Base-by-base conservation (phyloP, 2,888 invertebrate species). In the Isoperla grammatica region DNA sequence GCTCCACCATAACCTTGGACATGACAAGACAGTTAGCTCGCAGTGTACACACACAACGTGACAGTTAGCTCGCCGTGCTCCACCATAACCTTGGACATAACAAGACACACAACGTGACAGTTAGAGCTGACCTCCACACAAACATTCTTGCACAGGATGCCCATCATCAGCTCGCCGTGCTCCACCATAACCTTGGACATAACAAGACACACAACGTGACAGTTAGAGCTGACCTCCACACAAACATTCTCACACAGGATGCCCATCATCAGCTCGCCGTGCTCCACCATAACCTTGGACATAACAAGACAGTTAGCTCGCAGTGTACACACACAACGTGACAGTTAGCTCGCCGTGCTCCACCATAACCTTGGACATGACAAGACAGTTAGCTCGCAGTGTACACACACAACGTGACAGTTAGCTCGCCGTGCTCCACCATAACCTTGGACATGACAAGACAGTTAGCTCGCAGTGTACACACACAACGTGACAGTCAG, bases 181-280 rank as follows among this genome's bases (percentile, higher is more conserved):
- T 99, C 99, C 55, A 99, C 96, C 79, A 98, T 86, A 61, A 96
- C 91, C 80, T 81, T 65, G 3, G n/a, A n/a, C n/a, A n/a, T n/a
- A n/a, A n/a, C n/a, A n/a, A n/a, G n/a, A n/a, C n/a, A n/a, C n/a
- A n/a, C n/a, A n/a, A n/a, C n/a, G n/a, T n/a, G n/a, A n/a, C n/a
- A n/a, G n/a, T n/a, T n/a, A n/a, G n/a, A n/a, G n/a, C n/a, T n/a
- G n/a, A n/a, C n/a, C n/a, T n/a, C n/a, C n/a, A n/a, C n/a, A n/a
- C n/a, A n/a, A n/a, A n/a, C n/a, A n/a, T 94, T 95, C 71, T 99
- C 98, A 79, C 99, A 99, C 57, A 99, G 79, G 71, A 99, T 99
- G 12, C 99, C 99, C 87, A 94, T 95, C 1, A 99, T 86, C 6
- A 99, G 79, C 73, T 96, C 95, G 20, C 99, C 98, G 73, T 99